Evolutionary conservation across 2,113 vertebrate genomes (phyloP).

Genomic region (Trogon surrucura): DNA sequence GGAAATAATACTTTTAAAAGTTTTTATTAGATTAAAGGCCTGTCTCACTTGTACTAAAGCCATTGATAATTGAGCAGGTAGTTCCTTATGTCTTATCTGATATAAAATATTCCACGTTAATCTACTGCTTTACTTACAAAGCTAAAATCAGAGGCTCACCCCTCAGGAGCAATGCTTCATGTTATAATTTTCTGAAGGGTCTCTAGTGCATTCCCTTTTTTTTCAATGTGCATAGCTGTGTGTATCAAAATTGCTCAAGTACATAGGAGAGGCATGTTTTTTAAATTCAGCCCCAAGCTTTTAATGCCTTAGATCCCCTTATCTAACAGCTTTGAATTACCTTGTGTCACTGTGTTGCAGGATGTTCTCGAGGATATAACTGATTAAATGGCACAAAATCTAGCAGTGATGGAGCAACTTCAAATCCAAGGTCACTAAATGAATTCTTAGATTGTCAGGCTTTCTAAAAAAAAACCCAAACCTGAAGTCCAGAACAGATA

Average conservation of each 20-base stretch:
- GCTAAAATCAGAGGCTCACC: neutral
- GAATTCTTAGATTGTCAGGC: neutral
- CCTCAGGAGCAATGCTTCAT: neutral
- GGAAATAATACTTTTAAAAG: neutral
- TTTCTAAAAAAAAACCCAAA: neutral
- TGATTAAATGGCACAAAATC: slow-evolving; percentile 26
- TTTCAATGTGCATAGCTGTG: neutral
- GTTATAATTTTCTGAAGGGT: neutral
- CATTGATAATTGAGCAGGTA: neutral
- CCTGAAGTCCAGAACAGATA: neutral
- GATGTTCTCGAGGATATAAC: slow-evolving; percentile 13
- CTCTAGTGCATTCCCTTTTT: neutral
- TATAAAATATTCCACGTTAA: neutral
- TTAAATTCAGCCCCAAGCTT: slow-evolving; percentile 4
- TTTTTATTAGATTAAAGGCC: neutral
- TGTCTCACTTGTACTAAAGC: neutral
- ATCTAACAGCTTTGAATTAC: slow-evolving; percentile 36
- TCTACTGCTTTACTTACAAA: neutral
- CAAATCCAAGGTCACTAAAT: slow-evolving; percentile 24
- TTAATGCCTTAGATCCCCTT: neutral
- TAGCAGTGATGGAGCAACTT: neutral
- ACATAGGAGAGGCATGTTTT: neutral
- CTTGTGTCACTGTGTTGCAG: neutral
- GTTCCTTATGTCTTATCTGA: neutral
- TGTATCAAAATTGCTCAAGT: neutral